Evolutionary conservation across 1,140 invertebrate genomes (phyloP).

Genomic region (Ceratoteleas bidentatus): DNA sequence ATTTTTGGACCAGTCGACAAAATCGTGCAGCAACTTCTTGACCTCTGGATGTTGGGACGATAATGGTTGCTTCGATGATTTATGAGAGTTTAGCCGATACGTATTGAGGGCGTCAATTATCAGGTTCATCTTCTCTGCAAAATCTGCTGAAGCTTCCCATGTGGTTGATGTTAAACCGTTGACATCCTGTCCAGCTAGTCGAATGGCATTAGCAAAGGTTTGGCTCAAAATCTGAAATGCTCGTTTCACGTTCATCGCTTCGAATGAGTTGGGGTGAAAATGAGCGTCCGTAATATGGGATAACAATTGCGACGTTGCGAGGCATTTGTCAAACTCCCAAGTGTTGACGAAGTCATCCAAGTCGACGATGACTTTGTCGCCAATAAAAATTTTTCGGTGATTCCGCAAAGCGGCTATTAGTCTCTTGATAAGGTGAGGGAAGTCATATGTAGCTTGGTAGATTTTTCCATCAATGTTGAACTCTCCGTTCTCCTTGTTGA

Average conservation of each 20-base stretch:
- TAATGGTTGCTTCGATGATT: neutral
- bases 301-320: conserved; percentile 34
- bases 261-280: conserved; percentile 52
- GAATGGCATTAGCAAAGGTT: conserved; percentile 17
- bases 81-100: neutral
- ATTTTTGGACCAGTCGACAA: neutral
- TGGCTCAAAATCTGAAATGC: conserved; percentile 14
- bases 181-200: conserved; percentile 24
- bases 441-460: conserved; percentile 28
- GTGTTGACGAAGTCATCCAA: conserved; percentile 55
- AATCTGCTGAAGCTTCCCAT: conserved; percentile 26
- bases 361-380: conserved; percentile 30
- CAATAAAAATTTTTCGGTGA: conserved; percentile 27
- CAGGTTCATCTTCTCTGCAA: neutral
- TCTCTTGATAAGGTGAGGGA: conserved; percentile 57
- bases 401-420: conserved; percentile 27
- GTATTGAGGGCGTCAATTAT: neutral
- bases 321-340: conserved; percentile 8
- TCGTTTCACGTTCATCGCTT: conserved; percentile 59
- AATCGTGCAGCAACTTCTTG: neutral
- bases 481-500: too few species aligned
- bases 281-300: too few species aligned
- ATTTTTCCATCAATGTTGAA: too few species aligned
- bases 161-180: conserved; percentile 21
- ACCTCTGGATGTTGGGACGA: neutral